Evolutionary conservation across 2,113 vertebrate species (phyloP).

Genomic region (Ophiodon elongatus): DNA sequence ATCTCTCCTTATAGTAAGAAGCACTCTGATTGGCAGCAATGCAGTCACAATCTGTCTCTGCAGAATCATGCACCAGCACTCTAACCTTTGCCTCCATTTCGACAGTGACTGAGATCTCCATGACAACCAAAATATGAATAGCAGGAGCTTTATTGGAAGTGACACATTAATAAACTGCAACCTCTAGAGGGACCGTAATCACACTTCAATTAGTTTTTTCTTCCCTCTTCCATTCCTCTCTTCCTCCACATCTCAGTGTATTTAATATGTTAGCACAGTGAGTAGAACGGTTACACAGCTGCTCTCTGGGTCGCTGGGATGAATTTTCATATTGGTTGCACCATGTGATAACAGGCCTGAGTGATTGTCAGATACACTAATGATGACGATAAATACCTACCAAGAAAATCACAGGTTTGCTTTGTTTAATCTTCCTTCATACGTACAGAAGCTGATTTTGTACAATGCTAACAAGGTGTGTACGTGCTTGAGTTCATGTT

Average conservation of each 20-base stretch:
- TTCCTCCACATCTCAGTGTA: constrained; percentile 26
- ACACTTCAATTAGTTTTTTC: constrained; percentile 77
- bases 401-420: constrained; percentile 1
- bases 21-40: constrained; percentile 13
- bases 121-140: constrained; percentile 79
- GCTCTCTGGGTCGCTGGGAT: constrained; percentile 55
- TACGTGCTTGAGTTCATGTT: not conserved
- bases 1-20: not conserved
- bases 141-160: constrained; percentile 79
- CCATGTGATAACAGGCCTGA: not conserved
- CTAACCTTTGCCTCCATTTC: constrained; percentile 75
- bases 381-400: not conserved
- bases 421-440: not conserved
- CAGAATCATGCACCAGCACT: constrained; percentile 42
- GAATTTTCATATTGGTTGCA: constrained; percentile 22
- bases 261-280: constrained; percentile 64
- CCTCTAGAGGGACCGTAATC: constrained; percentile 76
- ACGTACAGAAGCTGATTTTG: not conserved
- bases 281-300: constrained; percentile 36
- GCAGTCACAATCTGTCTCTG: constrained; percentile 39
- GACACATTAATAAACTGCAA: constrained; percentile 84
- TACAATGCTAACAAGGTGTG: not conserved
- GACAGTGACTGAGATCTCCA: constrained; percentile 76
- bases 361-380: constrained; percentile 12
- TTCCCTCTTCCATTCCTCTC: constrained; percentile 35